Evolutionary conservation across 2,888 invertebrate genomes (phyloP), one percentile per base, ranked within the genome.

Genomic region (Cosmia pyralina): DNA sequence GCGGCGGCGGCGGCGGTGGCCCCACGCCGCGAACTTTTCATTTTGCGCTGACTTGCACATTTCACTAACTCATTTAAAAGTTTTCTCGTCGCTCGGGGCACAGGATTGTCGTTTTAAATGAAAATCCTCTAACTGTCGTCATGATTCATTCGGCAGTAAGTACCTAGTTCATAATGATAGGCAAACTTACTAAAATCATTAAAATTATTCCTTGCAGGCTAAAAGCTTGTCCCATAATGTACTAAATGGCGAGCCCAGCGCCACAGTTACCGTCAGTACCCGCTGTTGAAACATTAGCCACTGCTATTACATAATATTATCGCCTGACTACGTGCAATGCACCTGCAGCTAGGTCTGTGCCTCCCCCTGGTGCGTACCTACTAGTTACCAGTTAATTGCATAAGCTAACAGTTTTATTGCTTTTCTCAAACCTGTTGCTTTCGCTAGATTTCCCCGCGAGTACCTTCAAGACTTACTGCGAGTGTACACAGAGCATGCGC

Each of bases 1-100:
- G 2, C n/a, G n/a, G n/a, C n/a, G n/a, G n/a, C n/a, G n/a, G n/a
- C n/a, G n/a, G n/a, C n/a, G n/a, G n/a, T n/a, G n/a, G 28, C 28
- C 28, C 28, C 41, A 41, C 44, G 44, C 52, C 58, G 64, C 46
- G 50, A 76, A 82, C 70, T 84, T 85, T 83, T 73, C 72, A 76
- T 85, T 78, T 65, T 38, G 72, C 59, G 52, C 79, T 88, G 88
- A 88, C 87, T 89, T 85, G 88, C 88, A 85, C 64, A 79, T 85
- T 85, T 75, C 69, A 72, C 83, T 70, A 81, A 85, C 83, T 87
- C 85, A 88, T 89, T 88, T 82, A 87, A 79, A 84, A 88, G 80
- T 86, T 85, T 52, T 59, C 60, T 59, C 34, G 57, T 28, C 44
- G 22, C 28, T 34, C 19, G 41, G 28, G 63, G 46, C 78, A 65